These are phyloP conservation scores for Epinephelus cyanopodus DNA, from an alignment of 2,113 vertebrate genomes.

Conservation along the genomic window DNA sequence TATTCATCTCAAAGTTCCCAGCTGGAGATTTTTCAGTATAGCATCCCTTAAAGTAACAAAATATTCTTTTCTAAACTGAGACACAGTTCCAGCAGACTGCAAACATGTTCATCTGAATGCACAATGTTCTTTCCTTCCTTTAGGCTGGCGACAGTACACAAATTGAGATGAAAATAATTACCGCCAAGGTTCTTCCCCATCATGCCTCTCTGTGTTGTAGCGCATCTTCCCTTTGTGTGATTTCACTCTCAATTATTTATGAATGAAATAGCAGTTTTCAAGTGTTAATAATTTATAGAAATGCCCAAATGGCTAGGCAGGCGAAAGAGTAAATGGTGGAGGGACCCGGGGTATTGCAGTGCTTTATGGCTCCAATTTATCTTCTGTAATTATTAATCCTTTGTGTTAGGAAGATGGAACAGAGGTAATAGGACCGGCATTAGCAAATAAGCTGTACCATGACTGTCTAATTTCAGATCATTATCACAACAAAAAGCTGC, in stretches of 20 bases:
- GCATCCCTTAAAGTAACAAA: slow-evolving; percentile 16
- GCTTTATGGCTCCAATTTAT: slow-evolving; percentile 84
- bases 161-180: slow-evolving; percentile 67
- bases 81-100: background rate
- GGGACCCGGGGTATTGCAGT: slow-evolving; percentile 77
- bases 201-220: slow-evolving; percentile 55
- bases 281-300: slow-evolving; percentile 88
- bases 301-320: slow-evolving; percentile 78
- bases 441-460: slow-evolving; percentile 31
- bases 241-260: slow-evolving; percentile 88
- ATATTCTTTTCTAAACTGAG: slow-evolving; percentile 18
- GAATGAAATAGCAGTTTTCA: slow-evolving; percentile 86
- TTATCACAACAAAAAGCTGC: slow-evolving; percentile 29
- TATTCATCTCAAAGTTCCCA: slow-evolving; percentile 9
- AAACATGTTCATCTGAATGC: slow-evolving; percentile 47
- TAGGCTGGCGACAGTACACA: slow-evolving; percentile 25
- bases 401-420: slow-evolving; percentile 61
- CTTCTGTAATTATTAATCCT: slow-evolving; percentile 76
- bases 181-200: slow-evolving; percentile 46
- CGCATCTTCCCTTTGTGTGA: slow-evolving; percentile 73
- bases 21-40: background rate
- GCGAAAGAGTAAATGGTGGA: slow-evolving; percentile 83
- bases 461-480: slow-evolving; percentile 45
- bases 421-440: slow-evolving; percentile 18
- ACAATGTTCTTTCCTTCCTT: slow-evolving; percentile 40